Percentiles rank a stretch among this genome's conserved stretches.
Conservation (phyloP, 1,140 invertebrate genomes). For the Drosophila orena region DNA sequence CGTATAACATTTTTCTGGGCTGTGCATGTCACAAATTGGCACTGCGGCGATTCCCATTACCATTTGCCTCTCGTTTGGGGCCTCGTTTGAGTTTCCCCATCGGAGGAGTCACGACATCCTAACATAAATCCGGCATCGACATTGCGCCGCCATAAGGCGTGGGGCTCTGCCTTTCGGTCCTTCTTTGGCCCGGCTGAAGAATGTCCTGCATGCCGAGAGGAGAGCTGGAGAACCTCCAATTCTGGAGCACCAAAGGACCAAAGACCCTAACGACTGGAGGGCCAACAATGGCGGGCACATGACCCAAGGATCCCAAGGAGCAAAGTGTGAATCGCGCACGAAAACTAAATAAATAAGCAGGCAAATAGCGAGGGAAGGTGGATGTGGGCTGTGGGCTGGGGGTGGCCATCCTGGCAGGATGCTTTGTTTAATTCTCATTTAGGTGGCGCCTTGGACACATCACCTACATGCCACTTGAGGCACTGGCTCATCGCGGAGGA, state of each 20-base stretch:
- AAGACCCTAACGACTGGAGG: neutral
- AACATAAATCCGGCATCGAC: slow-evolving; percentile 65
- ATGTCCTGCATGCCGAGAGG: slow-evolving; percentile 22
- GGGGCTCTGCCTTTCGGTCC: slow-evolving; percentile 8
- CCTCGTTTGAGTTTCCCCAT: slow-evolving; percentile 38
- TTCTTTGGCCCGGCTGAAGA: slow-evolving; percentile 2
- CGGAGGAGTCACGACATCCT: slow-evolving; percentile 67
- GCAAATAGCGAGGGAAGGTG: slow-evolving; percentile 14
- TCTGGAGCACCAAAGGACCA: neutral
- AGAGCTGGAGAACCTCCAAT: no score
- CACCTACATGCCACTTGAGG: slow-evolving; percentile 39
- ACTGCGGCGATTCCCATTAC: slow-evolving; percentile 55
- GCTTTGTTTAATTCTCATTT: slow-evolving; percentile 81
- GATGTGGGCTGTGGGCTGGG: neutral
- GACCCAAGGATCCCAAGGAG: slow-evolving; percentile 32
- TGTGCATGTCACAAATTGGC: slow-evolving; percentile 76
- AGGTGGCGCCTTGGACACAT: slow-evolving; percentile 46
- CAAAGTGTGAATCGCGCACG: slow-evolving; percentile 56
- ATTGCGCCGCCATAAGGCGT: slow-evolving; percentile 44
- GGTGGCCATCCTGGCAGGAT: slow-evolving; percentile 28
- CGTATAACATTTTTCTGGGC: slow-evolving; percentile 32
- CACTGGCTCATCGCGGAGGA: slow-evolving; percentile 21
- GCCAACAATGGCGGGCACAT: slow-evolving; percentile 35
- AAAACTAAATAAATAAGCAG: slow-evolving; percentile 63
- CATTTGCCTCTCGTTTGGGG: slow-evolving; percentile 35